Conservation (phyloP, 2,113 vertebrate genomes). For the Eulemur macaco region DNA sequence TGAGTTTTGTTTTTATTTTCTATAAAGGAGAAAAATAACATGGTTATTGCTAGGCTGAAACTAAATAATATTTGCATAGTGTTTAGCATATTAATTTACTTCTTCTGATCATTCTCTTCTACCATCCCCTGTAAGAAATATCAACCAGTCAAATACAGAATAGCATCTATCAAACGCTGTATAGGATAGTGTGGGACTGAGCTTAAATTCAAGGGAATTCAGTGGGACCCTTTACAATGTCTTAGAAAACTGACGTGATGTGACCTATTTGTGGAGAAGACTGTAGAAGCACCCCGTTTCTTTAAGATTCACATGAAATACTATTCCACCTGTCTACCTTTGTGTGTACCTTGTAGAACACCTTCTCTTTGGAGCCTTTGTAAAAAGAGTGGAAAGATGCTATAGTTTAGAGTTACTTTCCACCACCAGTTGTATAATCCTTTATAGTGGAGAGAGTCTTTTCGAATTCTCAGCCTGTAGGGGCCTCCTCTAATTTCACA, state of each 20-base stretch:
- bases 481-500: background rate
- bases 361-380: background rate
- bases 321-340: background rate
- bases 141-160: background rate
- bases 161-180: accelerated
- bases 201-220: background rate
- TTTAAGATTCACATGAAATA: background rate
- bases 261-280: background rate
- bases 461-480: background rate
- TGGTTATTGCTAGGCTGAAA: background rate
- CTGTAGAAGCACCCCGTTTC: background rate
- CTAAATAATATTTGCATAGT: background rate
- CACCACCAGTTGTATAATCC: too few species aligned
- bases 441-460: background rate
- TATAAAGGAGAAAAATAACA: background rate
- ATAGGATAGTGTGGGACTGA: background rate
- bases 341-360: background rate
- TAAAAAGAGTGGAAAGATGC: background rate
- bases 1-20: background rate
- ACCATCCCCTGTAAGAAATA: background rate
- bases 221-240: background rate
- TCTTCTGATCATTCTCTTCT: background rate
- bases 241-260: background rate
- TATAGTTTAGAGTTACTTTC: background rate
- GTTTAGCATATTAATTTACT: background rate